phyloP scores from a whole-genome alignment of 1,140 invertebrate genomes.

The Saccostrea echinata region DNA sequence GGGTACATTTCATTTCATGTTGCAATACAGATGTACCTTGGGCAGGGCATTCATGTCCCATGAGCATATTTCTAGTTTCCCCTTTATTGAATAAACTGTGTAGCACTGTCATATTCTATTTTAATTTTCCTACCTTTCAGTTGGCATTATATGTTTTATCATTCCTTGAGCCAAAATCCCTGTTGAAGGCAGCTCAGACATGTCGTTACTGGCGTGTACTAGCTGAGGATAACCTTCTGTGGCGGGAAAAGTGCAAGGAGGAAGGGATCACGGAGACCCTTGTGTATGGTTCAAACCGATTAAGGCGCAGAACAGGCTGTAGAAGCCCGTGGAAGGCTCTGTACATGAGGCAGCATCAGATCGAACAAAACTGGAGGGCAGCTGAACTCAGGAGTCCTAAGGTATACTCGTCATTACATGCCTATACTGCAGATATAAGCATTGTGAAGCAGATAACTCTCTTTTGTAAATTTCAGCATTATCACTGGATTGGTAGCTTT shows the following conservation, averaged over 20 bases:
- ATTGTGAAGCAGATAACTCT: too few relatives aligned
- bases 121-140: slow-evolving; percentile 73
- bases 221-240: slow-evolving; percentile 97
- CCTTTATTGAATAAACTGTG: background rate
- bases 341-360: slow-evolving; percentile 94
- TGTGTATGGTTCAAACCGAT: slow-evolving; percentile 78
- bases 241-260: slow-evolving; percentile 97
- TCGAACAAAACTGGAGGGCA: slow-evolving; percentile 97
- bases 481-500: background rate
- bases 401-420: slow-evolving; percentile 62
- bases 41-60: too few relatives aligned
- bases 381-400: slow-evolving; percentile 88
- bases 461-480: background rate
- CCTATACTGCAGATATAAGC: background rate
- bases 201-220: slow-evolving; percentile 98
- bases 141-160: slow-evolving; percentile 95
- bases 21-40: too few relatives aligned
- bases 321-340: slow-evolving; percentile 84
- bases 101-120: background rate
- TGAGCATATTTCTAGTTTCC: too few relatives aligned
- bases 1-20: too few relatives aligned
- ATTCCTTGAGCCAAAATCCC: slow-evolving; percentile 94
- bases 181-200: slow-evolving; percentile 95
- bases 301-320: slow-evolving; percentile 62
- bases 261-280: slow-evolving; percentile 85